A percentile compares a stretch with the other conserved stretches of the same genome.
These are phyloP conservation scores for Sternotherus odoratus DNA, from an alignment of 2,797 vertebrate genomes.

Conservation along the genomic window DNA sequence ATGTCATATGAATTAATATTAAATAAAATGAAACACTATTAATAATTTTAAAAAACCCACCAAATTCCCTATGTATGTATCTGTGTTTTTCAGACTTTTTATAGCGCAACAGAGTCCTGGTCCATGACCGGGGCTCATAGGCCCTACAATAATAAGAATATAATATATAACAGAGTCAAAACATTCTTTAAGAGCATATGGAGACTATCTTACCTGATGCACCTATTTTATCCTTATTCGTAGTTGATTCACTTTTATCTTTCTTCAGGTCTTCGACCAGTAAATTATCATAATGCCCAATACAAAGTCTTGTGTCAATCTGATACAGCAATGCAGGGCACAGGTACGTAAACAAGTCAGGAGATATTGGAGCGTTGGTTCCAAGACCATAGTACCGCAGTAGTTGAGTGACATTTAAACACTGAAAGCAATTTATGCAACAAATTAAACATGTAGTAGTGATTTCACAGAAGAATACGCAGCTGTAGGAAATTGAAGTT, in stretches of 20 bases:
- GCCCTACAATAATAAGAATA: background rate
- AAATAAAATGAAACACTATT: background rate
- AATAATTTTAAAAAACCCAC: background rate
- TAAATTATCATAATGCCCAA: constrained; percentile 90
- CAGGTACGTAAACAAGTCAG: constrained; percentile 90
- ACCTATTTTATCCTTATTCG: constrained; percentile 76
- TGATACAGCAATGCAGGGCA: constrained; percentile 97
- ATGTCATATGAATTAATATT: background rate
- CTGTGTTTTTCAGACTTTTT: background rate
- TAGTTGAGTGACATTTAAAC: constrained; percentile 94
- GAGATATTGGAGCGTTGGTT: constrained; percentile 88
- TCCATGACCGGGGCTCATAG: background rate
- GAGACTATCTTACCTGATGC: constrained; percentile 78
- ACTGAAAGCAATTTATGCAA: constrained; percentile 83
- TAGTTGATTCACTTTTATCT: constrained; percentile 71
- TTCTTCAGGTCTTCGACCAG: constrained; percentile 82
- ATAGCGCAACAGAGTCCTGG: background rate
- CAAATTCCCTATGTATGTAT: background rate
- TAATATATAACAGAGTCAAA: background rate
- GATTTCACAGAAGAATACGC: background rate
- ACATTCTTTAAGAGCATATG: background rate
- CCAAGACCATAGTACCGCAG: constrained; percentile 90
- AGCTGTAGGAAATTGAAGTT: background rate
- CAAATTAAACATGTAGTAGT: constrained; percentile 11
- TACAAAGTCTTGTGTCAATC: constrained; percentile 95